Conservation (phyloP, 2,113 vertebrate species). For the Nothobranchius kuhntae region DNA sequence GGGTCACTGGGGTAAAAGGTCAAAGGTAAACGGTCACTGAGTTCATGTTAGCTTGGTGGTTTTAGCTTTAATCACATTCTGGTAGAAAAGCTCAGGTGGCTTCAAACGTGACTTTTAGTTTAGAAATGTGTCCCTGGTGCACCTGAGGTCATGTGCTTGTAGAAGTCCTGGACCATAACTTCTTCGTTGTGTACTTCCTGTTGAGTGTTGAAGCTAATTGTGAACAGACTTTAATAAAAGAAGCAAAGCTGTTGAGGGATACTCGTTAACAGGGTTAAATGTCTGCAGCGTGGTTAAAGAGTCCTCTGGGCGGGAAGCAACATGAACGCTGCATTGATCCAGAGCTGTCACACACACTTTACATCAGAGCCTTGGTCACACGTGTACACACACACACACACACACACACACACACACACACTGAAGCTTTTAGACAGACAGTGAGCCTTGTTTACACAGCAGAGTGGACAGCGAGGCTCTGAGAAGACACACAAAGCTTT, state of each 20-base stretch:
- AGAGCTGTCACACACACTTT: conserved; percentile 11
- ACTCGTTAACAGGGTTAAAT: conserved; percentile 14
- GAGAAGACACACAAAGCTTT: conserved; percentile 60
- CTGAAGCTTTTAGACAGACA: neutral
- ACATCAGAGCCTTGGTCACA: neutral
- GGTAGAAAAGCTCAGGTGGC: neutral
- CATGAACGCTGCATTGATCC: conserved; percentile 41
- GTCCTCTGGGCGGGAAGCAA: conserved; percentile 25
- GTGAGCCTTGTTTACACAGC: conserved; percentile 34
- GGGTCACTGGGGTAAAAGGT: neutral
- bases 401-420: conserved; percentile 7
- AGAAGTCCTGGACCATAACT: neutral
- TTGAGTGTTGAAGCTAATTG: neutral
- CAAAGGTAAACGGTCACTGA: neutral
- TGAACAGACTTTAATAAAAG: neutral
- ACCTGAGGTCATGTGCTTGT: neutral
- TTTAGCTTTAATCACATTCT: neutral
- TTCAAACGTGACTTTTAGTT: neutral
- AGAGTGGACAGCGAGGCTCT: conserved; percentile 15
- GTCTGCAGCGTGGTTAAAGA: conserved; percentile 33
- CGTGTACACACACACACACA: neutral
- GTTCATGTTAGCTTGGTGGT: neutral
- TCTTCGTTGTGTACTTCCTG: neutral
- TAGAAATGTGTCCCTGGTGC: neutral
- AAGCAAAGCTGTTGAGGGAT: conserved; percentile 20